Base-by-base conservation (phyloP, 2,888 invertebrate genomes). In the Eilema caniola region DNA sequence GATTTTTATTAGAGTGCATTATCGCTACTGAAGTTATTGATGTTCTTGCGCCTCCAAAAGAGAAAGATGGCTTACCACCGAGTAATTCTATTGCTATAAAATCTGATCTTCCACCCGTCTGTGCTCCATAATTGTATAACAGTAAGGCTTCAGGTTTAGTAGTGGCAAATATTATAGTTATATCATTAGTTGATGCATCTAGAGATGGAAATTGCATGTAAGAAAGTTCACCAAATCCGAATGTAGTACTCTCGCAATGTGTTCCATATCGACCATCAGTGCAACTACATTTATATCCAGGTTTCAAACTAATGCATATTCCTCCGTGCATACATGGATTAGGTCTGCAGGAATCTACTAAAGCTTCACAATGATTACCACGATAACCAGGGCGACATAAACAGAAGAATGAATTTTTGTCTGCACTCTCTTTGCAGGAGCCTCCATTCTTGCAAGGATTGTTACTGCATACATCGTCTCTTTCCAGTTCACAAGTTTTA, bases 271-370 rank as follows among this genome's bases (percentile, higher is more conserved):
- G 96, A 16, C 98, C 98, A 83, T 98, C 97, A 0, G 97, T 97
- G 87, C 99, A 99, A 81, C 97, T 97, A 84, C 97, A 97, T 88
- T 96, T 97, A 87, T 98, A 99, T 53, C 98, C 98, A 11, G 98
- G 98, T 86, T 98, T 98, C n/a, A 98, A 94, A 76, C 97, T 97
- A 23, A 98, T 97, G 86, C 99, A 99, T 62, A 98, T 96, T 41
- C 99, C 99, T 33, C 98, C 98, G 88, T 98, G 96, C 75, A 98
- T 94, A 85, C 99, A 99, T n/a, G 99, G 99, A 90, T 99, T 98
- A 0, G 98, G 98, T 73, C 98, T 96, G 87, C 99, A 99, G 0
- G 98, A 98, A 88, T 99, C 98, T 0, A 98, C 97, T 4, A 98
- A 95, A 25, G 97, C 97, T 93, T 99, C 98, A 89, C 99, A 99